Evolutionary conservation across 1,140 invertebrate genomes (phyloP), one percentile per base, ranked within the genome.

Genomic region (Heliconius nattereri): DNA sequence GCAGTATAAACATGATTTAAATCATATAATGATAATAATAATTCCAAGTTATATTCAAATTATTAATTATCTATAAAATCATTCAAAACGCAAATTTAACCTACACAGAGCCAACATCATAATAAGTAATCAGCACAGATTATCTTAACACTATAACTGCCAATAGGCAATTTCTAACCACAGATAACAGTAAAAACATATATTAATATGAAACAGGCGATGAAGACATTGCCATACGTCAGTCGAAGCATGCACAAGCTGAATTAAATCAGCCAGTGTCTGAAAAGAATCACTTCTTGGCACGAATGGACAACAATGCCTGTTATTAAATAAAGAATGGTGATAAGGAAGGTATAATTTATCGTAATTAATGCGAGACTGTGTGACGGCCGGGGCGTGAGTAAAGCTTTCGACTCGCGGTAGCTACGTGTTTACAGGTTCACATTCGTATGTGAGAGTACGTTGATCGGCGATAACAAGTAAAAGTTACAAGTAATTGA

Each of bases 281-380:
- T 91, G 90, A 91, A 92, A 86, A 91, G 89, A 94, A 94, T 94
- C 89, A 91, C 86, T 91, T 81, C 91, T 91, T 92, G 83, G 85
- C 91, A 94, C 91, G 92, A 94, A 94, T 87, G 90, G 84, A 88
- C 86, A 91, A 92, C 91, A 92, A 89, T 90, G 90, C 85, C 87
- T 94, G 89, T 92, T 91, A 92, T 92, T 92, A 94, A 90, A 92
- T 87, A 90, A 90, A 86, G 87, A 89, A 89, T 84, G 87, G 88
- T 90, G 90, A 92, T 92, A 91, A 92, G 90, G 86, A 92, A 93
- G 85, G 79, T 94, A 86, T 91, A 94, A 93, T 94, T 94, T 94
- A 87, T 90, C 77, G 84, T 93, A 91, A 92, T 91, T 93, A 92
- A 89, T 88, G 87, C 86, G 86, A 86, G 81, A 84, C 85, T 85